phyloP scores from a whole-genome alignment of 2,888 invertebrate genomes.

The Cacoxenus indagator region DNA sequence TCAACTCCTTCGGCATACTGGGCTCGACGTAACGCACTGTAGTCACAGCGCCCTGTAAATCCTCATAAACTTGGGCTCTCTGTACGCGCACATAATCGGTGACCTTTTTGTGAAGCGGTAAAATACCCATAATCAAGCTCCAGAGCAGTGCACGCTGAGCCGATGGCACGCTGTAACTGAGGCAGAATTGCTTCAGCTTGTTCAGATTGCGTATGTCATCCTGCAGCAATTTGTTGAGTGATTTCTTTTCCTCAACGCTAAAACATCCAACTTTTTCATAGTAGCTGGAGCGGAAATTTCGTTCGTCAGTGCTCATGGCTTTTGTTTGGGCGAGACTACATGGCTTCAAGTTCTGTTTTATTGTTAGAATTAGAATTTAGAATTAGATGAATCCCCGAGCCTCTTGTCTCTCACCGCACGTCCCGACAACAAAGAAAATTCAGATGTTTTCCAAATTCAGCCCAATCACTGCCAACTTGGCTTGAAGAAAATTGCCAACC shows the following conservation, averaged over 20 bases:
- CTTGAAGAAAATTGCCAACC: too few relatives aligned
- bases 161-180: slow-evolving; percentile 85
- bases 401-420: too few relatives aligned
- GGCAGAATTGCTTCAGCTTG: slow-evolving; percentile 87
- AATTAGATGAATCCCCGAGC: too few relatives aligned
- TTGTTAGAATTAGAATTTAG: too few relatives aligned
- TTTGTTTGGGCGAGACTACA: too few relatives aligned
- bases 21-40: slow-evolving; percentile 77
- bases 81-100: slow-evolving; percentile 83
- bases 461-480: too few relatives aligned
- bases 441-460: too few relatives aligned
- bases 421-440: too few relatives aligned
- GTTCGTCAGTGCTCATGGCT: slow-evolving; percentile 77
- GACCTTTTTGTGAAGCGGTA: slow-evolving; percentile 83
- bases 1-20: slow-evolving; percentile 75
- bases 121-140: slow-evolving; percentile 87
- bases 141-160: slow-evolving; percentile 83
- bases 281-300: slow-evolving; percentile 86
- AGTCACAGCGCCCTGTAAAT: slow-evolving; percentile 79
- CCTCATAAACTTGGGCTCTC: slow-evolving; percentile 78
- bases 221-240: slow-evolving; percentile 87
- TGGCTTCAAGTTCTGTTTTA: too few relatives aligned
- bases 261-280: slow-evolving; percentile 92
- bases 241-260: slow-evolving; percentile 91
- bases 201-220: slow-evolving; percentile 77